These are phyloP conservation scores for Aselliscus stoliczkanus DNA, from an alignment of 2,797 vertebrate species.

Conservation along the genomic window DNA sequence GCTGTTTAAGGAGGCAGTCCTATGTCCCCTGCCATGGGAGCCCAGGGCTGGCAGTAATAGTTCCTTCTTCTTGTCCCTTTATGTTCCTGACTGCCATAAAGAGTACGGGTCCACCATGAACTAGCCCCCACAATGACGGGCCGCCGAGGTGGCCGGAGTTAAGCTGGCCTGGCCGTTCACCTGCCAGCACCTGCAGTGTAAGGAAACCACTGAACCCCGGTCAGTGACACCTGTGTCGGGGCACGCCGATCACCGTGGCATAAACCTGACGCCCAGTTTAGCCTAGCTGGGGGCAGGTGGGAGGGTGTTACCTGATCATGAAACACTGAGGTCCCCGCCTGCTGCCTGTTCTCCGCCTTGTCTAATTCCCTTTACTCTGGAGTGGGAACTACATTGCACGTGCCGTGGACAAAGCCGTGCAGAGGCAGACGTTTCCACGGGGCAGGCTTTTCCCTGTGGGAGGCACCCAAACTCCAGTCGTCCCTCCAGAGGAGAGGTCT, in stretches of 20 bases:
- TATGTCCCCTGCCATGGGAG: background rate
- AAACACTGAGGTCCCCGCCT: background rate
- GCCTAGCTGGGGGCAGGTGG: too few relatives aligned
- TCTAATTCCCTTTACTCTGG: fast-evolving
- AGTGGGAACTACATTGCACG: fast-evolving
- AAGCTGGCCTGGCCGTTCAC: background rate
- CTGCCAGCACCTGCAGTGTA: too few relatives aligned
- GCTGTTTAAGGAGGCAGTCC: background rate
- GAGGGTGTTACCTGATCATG: background rate
- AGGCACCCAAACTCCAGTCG: background rate
- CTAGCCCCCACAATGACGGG: background rate
- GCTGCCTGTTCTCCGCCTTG: too few relatives aligned
- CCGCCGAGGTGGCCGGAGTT: background rate
- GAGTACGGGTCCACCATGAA: background rate
- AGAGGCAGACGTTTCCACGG: fast-evolving
- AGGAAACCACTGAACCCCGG: background rate
- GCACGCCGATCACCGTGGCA: background rate
- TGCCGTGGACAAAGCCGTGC: fast-evolving
- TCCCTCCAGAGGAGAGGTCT: background rate
- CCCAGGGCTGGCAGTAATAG: background rate
- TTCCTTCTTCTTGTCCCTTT: background rate
- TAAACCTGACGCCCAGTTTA: too few relatives aligned
- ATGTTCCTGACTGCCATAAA: background rate
- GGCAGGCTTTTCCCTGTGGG: background rate
- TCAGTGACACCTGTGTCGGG: background rate